Evolutionary conservation across 64 coral and sea anemone species (phyloP).

Genomic region (Dendronephthya gigantea): DNA sequence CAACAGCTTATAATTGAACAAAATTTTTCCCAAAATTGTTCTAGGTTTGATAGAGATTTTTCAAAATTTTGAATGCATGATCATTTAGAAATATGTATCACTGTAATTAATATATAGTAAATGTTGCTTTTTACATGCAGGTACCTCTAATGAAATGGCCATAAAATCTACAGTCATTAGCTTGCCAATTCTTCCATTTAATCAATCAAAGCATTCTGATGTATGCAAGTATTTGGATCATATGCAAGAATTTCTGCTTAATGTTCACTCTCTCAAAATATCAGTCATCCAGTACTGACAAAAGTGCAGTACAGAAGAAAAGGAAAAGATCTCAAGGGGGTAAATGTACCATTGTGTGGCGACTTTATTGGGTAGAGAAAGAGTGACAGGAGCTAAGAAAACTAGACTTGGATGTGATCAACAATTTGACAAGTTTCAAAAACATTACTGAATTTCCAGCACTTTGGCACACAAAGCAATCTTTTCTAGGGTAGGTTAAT

Average conservation of each 20-base stretch:
- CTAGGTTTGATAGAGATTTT: neutral
- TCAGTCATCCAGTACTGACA: neutral
- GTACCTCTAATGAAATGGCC: slow-evolving; percentile 44
- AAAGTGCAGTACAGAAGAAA: neutral
- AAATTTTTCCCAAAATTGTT: neutral
- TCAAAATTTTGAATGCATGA: neutral
- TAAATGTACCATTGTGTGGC: slow-evolving; percentile 41
- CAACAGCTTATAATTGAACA: no score
- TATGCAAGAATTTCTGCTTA: slow-evolving; percentile 40
- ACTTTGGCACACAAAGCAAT: slow-evolving; percentile 64
- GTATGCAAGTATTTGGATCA: slow-evolving; percentile 43
- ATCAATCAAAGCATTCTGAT: slow-evolving; percentile 57
- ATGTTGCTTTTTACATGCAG: neutral
- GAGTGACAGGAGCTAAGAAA: slow-evolving; percentile 56
- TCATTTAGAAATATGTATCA: neutral
- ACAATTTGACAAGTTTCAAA: no score
- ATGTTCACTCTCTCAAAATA: slow-evolving; percentile 14
- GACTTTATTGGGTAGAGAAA: slow-evolving; percentile 62
- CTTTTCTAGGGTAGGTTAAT: slow-evolving; percentile 41
- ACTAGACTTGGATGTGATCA: slow-evolving; percentile 63
- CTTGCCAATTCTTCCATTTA: slow-evolving; percentile 39
- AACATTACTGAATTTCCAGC: slow-evolving; percentile 46
- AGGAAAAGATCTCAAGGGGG: slow-evolving; percentile 33
- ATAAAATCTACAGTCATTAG: slow-evolving; percentile 42
- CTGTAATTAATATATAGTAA: neutral